Evolutionary conservation across 2,113 vertebrate genomes (phyloP).

Genomic region (Aspidoscelis tigris): DNA sequence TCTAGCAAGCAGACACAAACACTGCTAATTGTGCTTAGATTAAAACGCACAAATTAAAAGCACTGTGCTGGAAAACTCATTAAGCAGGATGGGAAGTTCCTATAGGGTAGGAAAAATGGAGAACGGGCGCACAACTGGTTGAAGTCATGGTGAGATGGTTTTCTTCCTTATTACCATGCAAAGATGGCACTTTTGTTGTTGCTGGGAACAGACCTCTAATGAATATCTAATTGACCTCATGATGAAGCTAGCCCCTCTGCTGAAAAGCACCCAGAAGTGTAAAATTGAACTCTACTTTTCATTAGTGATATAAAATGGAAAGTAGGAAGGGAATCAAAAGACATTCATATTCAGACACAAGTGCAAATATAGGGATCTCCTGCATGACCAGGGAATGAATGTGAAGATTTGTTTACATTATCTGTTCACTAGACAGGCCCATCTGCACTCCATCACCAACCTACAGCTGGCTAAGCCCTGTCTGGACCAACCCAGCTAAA

Average conservation of each 20-base stretch:
- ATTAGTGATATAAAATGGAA: background rate
- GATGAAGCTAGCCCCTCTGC: background rate
- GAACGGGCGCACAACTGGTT: constrained; percentile 1
- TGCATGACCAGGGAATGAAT: background rate
- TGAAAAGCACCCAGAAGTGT: constrained; percentile 34
- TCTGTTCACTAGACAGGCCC: too few species aligned
- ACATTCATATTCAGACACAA: background rate
- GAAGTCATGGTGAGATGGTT: constrained; percentile 33
- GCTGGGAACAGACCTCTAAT: background rate
- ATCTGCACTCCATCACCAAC: too few species aligned
- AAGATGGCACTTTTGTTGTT: too few species aligned
- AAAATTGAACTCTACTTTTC: background rate
- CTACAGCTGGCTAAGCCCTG: too few species aligned
- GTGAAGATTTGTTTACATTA: too few species aligned
- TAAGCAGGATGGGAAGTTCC: constrained; percentile 39
- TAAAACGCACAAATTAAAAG: constrained; percentile 54
- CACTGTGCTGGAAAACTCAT: constrained; percentile 34
- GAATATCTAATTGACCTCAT: constrained; percentile 11
- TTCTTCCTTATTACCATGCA: background rate
- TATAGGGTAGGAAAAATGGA: constrained; percentile 20
- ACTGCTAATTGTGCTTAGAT: constrained; percentile 51
- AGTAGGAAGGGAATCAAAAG: background rate
- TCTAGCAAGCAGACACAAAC: constrained; percentile 36
- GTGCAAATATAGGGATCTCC: background rate
- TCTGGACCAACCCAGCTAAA: too few species aligned